Conservation (phyloP, 30 jellyfish, hydroid and myxozoan species). For the Hydractinia symbiolongicarpus region DNA sequence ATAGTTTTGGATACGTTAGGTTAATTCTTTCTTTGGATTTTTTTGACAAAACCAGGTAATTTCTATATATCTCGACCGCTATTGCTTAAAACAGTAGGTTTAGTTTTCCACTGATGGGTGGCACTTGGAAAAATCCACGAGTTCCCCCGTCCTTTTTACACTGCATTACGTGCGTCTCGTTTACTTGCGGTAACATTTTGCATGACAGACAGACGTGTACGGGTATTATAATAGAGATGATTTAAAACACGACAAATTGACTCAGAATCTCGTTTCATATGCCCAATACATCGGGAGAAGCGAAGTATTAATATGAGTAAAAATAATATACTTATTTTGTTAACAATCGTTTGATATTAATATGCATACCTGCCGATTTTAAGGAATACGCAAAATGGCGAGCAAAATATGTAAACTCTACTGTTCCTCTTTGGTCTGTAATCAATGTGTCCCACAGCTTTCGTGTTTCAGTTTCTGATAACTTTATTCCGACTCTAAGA, state of each 20-base stretch:
- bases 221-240: no score
- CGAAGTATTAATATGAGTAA: background rate
- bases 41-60: background rate
- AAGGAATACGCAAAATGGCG: constrained; percentile 65
- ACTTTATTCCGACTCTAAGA: constrained; percentile 45
- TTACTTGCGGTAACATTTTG: no score
- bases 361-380: constrained; percentile 56
- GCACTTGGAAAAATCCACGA: no score
- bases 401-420: constrained; percentile 67
- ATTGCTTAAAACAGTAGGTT: background rate
- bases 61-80: background rate
- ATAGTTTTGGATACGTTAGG: background rate
- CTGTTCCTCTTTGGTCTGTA: constrained; percentile 58
- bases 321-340: background rate
- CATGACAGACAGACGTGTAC: no score
- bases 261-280: no score
- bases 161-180: no score
- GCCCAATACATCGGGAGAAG: no score
- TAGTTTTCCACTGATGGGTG: background rate
- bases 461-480: constrained; percentile 49
- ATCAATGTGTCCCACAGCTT: constrained; percentile 65
- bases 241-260: no score
- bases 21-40: background rate
- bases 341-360: no score
- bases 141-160: no score